These are phyloP conservation scores for Drosophila pseudotakahashii DNA, from an alignment of 2,888 invertebrate genomes.

Conservation along the genomic window DNA sequence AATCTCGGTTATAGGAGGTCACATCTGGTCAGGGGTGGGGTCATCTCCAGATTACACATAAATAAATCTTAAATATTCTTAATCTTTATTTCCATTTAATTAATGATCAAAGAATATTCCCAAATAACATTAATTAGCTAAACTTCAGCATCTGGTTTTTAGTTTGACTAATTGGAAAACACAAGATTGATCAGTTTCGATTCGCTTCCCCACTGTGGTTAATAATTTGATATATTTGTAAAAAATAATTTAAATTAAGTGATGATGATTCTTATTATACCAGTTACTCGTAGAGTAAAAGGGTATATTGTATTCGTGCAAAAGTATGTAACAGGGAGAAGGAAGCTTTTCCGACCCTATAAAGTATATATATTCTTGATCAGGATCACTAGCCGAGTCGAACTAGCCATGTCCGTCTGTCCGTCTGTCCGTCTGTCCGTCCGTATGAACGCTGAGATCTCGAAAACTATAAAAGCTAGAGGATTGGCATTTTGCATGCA, in stretches of 20 bases:
- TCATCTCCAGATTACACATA: slow-evolving; percentile 10
- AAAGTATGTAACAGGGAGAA: too few relatives aligned
- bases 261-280: not conserved
- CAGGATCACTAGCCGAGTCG: too few relatives aligned
- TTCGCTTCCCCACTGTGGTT: not conserved
- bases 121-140: not conserved
- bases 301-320: too few relatives aligned
- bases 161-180: not conserved
- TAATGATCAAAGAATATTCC: not conserved
- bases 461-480: too few relatives aligned
- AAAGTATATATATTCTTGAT: too few relatives aligned
- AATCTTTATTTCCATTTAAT: not conserved
- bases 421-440: too few relatives aligned
- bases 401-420: too few relatives aligned
- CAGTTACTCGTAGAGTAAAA: too few relatives aligned
- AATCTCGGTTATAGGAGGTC: slow-evolving; percentile 4
- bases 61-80: not conserved
- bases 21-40: slow-evolving; percentile 14
- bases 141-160: slow-evolving; percentile 1
- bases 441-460: too few relatives aligned
- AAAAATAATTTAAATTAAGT: not conserved
- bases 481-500: too few relatives aligned
- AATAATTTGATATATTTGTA: not conserved
- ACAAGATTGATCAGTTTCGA: not conserved
- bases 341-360: too few relatives aligned